Evolutionary conservation across 2,113 vertebrate genomes (phyloP), one percentile per base, ranked within the genome.

Genomic region (Xyrauchen texanus): DNA sequence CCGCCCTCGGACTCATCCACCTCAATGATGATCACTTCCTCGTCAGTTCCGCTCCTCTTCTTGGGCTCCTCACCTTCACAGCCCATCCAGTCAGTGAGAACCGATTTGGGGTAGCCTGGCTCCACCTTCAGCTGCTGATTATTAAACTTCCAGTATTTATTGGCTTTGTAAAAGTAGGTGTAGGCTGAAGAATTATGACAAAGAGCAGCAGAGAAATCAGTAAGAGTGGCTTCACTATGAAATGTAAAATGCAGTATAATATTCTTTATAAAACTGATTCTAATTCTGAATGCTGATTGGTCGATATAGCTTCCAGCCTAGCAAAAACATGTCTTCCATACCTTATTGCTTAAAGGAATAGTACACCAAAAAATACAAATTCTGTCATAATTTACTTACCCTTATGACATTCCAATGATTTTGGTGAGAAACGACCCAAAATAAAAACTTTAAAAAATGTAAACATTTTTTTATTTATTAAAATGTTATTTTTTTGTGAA

Each of bases 91-190:
- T 95, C 93, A 5, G 88, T 90, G 57, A 97, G 90, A 51, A 94
- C 93, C 0, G 96, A 97, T 82, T 96, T 96, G 71, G 96, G 96
- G 86, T 93, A 97, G 57, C 96, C 96, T 0, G 95, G 91, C 86
- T 96, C 95, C 63, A 96, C 95, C 86, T 93, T 95, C 89, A 96
- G 89, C 86, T 96, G 92, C 88, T 96, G 93, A 87, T 96, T 97
- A 89, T 95, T 96, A 86, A 96, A 97, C 87, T 96, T 96, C 96
- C 96, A 97, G 88, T 96, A 97, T 76, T 93, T 96, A 86, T 96
- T 95, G 78, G 93, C 95, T 90, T 96, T 97, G 90, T 96, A 96
- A 89, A 97, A 97, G 78, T 96, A 96, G 0, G 95, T 96, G 92
- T 94, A 95, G 42, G 90, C 96, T 97, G 88, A 4, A 76, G 44